Percentiles rank a stretch among this genome's conserved stretches.
Evolutionary conservation across 53 echinoderm and acorn worm genomes (phyloP).

Genomic region (Patiria pectinifera): DNA sequence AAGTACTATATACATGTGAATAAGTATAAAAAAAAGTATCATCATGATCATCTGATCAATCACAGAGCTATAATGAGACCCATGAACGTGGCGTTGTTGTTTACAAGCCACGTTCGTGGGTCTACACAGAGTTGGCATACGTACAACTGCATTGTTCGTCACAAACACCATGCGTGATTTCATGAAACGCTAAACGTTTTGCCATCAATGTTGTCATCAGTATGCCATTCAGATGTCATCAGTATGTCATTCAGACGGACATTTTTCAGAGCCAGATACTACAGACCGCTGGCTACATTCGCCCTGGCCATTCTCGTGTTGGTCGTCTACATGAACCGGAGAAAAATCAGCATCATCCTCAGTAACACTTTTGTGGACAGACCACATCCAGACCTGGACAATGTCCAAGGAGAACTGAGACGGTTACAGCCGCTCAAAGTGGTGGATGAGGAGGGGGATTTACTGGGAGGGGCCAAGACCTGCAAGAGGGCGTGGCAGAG

Average conservation of each 20-base stretch:
- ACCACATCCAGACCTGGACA: not conserved
- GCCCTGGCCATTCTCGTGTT: not conserved
- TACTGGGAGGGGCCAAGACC: not conserved
- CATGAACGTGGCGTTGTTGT: too few relatives aligned
- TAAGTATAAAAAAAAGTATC: too few relatives aligned
- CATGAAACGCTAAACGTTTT: not conserved
- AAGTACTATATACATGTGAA: too few relatives aligned
- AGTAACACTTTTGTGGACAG: slow-evolving; percentile 2
- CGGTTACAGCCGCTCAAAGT: not conserved
- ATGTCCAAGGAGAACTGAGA: not conserved
- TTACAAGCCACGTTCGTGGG: too few relatives aligned
- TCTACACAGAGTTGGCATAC: too few relatives aligned
- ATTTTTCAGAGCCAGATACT: not conserved
- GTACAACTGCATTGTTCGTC: too few relatives aligned
- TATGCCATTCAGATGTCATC: not conserved
- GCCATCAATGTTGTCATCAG: not conserved
- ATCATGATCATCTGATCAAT: too few relatives aligned
- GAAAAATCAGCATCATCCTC: slow-evolving; percentile 17
- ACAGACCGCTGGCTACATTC: not conserved
- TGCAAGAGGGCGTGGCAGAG: slow-evolving; percentile 75
- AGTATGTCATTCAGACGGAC: not conserved
- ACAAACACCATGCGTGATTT: not conserved
- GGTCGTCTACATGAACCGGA: slow-evolving; percentile 1
- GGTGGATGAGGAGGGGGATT: not conserved
- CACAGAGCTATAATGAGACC: too few relatives aligned